A percentile compares a stretch with the other conserved stretches of the same genome.
These are phyloP conservation scores for Phrynocephalus forsythii DNA, from an alignment of 2,797 vertebrate species.

Conservation along the genomic window DNA sequence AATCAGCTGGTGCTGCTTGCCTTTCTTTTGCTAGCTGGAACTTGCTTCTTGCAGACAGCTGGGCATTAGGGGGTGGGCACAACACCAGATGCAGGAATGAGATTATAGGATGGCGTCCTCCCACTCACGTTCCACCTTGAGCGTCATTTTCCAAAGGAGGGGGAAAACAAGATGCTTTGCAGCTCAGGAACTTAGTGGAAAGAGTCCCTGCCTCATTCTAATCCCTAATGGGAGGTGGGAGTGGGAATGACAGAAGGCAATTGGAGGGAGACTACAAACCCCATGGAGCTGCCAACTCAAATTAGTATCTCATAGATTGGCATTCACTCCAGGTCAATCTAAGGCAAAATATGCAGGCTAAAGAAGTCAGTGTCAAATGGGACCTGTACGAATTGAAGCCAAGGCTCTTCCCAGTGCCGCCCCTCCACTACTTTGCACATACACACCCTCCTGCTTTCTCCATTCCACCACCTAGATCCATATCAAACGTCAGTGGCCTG, in stretches of 20 bases:
- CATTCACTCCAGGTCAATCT: constrained; percentile 14
- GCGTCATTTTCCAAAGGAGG: background rate
- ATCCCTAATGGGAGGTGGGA: constrained; percentile 30
- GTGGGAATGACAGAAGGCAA: constrained; percentile 41
- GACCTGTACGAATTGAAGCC: constrained; percentile 67
- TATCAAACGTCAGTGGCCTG: constrained; percentile 68
- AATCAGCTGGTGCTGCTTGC: constrained; percentile 59
- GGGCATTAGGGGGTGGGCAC: constrained; percentile 54
- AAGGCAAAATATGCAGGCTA: background rate
- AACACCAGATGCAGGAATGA: constrained; percentile 37
- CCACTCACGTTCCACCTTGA: background rate
- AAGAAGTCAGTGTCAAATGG: background rate
- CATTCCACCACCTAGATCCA: constrained; percentile 61
- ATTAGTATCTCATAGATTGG: constrained; percentile 43
- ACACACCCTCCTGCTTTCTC: constrained; percentile 50
- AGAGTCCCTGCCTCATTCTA: constrained; percentile 35
- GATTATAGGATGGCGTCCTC: constrained; percentile 30
- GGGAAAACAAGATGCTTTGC: constrained; percentile 40
- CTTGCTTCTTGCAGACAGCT: constrained; percentile 55
- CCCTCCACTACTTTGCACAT: constrained; percentile 12
- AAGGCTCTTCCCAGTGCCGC: constrained; percentile 63
- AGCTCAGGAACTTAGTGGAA: constrained; percentile 44
- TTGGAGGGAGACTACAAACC: constrained; percentile 45
- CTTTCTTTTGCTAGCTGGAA: constrained; percentile 54
- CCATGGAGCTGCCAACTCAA: constrained; percentile 49